Base-by-base conservation (phyloP, 1,140 invertebrate genomes). In the Aphelenchoides fujianensis region DNA sequence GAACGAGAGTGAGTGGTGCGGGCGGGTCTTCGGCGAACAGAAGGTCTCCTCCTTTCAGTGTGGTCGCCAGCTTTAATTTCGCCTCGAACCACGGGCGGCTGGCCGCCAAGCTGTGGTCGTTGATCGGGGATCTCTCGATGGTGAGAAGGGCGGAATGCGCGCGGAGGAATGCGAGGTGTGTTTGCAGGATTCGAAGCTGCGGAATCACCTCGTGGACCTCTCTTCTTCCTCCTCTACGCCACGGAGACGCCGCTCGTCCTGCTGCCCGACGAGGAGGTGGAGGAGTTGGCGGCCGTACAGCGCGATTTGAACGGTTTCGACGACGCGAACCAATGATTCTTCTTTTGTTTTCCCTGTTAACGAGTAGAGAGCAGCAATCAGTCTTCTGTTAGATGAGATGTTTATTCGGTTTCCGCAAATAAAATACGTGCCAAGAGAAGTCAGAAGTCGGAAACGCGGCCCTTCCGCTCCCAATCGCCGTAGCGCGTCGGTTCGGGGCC, bases 401-500 rank as follows among this genome's bases (percentile, higher is more conserved):
- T 48, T 48, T 48, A 48, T 48, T 48, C 41, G 41, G 23, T 23
- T 48, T 16, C 12, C 23, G 12, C 41, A 48, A 48, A 48, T 16
- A 23, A 48, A 48, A 48, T 48, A 48, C 12, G 41, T 48, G 12
- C 12, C 12, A 23, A 48, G 12, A 16, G 23, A 12, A 48, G 23
- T 83, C 89, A 97, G 87, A 98, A 99, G 86, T 99, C 96, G 7
- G 92, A 89, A 12, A 96, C 93, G 83, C 95, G 88, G 69, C 97
- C 97, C 87, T 98, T 99, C 74, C 95, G 88, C 85, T 99, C 97
- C 96, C 97, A 99, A 87, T 98, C 97, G 2, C 95, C 96, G 87
- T 96, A 99, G 76, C 96, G 88, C 34, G 97, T 98, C 34, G 97
- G 97, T 87, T 99, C 96, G 1, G 95, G 96, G 27, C 97, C 97